phyloP scores from a whole-genome alignment of 2,797 vertebrate species.

The Protosalanx chinensis region DNA sequence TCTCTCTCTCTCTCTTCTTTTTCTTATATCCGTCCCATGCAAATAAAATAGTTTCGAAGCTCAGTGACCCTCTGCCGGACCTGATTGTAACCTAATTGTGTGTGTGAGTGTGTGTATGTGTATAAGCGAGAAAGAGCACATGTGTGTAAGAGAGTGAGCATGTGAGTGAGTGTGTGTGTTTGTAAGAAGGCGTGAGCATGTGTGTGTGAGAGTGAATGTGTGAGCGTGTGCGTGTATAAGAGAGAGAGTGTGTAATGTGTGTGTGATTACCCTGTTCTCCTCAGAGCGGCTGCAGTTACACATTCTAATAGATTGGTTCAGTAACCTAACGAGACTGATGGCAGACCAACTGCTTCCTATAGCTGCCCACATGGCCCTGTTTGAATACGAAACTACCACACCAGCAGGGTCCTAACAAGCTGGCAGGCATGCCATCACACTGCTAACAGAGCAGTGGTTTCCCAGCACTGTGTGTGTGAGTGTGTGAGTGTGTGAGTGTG shows the following conservation, averaged over 20 bases:
- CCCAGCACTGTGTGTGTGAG: conserved; percentile 36
- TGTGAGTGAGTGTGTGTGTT: conserved; percentile 1
- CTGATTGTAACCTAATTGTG: conserved; percentile 54
- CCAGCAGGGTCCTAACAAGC: conserved; percentile 15
- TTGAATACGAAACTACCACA: conserved; percentile 45
- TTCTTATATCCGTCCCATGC: neutral
- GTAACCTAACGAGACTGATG: conserved; percentile 40
- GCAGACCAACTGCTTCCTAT: conserved; percentile 29
- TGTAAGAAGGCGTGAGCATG: conserved; percentile 5
- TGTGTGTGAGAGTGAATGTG: neutral
- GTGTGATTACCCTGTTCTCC: neutral
- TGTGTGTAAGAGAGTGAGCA: neutral
- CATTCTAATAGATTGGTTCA: conserved; percentile 48
- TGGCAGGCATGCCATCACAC: conserved; percentile 42
- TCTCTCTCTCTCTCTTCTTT: conserved; percentile 14
- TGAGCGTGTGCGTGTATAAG: neutral
- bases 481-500: neutral
- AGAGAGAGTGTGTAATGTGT: conserved; percentile 1
- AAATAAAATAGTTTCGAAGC: conserved; percentile 16
- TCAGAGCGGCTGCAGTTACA: conserved; percentile 26
- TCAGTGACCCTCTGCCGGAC: conserved; percentile 40
- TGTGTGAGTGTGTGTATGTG: conserved; percentile 15
- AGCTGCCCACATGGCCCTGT: conserved; percentile 26
- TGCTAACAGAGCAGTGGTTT: conserved; percentile 2
- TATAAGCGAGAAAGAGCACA: neutral